phyloP scores from a whole-genome alignment of 2,888 invertebrate species.

The Coelopa pilipes region DNA sequence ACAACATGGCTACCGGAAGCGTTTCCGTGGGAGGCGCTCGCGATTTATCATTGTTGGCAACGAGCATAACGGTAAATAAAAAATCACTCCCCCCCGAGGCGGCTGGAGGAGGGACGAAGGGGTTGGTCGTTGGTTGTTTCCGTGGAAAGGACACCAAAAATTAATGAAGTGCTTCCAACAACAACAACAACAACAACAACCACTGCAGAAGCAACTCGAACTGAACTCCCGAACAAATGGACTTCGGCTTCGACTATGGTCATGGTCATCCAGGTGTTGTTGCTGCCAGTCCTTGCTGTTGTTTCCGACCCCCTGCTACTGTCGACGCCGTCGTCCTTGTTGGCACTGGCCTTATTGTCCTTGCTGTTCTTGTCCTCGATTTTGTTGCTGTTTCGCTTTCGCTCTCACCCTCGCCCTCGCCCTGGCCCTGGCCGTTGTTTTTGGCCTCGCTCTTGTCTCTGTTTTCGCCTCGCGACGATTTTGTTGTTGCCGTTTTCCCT shows the following conservation, averaged over 20 bases:
- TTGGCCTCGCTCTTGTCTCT: not conserved
- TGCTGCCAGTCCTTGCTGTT: not conserved
- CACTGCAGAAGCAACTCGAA: not conserved
- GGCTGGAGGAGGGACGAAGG: not conserved
- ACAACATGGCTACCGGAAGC: not conserved
- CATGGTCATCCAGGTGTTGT: not conserved
- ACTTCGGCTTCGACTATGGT: not conserved
- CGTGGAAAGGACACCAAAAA: constrained; percentile 20
- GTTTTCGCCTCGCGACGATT: not conserved
- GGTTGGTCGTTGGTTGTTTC: not conserved
- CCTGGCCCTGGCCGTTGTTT: too few species aligned
- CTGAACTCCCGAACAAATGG: constrained; percentile 16
- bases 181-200: too few species aligned
- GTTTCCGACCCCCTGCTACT: not conserved
- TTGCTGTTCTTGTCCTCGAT: not conserved
- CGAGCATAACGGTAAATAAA: constrained; percentile 16
- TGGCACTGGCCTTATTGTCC: not conserved
- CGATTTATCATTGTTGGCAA: constrained; percentile 20
- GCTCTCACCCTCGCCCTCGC: not conserved
- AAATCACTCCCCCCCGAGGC: not conserved
- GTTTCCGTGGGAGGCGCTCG: constrained; percentile 1
- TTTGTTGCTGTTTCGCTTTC: too few species aligned
- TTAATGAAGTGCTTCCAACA: constrained; percentile 34
- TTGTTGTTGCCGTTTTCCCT: too few species aligned
- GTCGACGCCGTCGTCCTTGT: not conserved